These are phyloP conservation scores for Chelonus formosanus DNA, from an alignment of 2,888 invertebrate species.

Conservation along the genomic window DNA sequence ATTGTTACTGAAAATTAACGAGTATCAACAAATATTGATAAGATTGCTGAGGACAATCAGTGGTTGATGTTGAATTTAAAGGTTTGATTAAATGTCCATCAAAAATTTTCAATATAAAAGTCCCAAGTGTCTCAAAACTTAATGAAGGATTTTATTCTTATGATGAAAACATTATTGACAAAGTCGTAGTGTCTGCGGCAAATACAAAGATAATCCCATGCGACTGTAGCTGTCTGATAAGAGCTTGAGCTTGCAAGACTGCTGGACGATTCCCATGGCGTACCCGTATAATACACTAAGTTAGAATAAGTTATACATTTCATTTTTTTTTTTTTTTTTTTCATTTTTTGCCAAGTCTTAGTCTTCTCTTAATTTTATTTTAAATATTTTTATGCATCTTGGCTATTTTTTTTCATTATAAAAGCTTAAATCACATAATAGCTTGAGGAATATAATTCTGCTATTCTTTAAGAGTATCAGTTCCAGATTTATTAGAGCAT, in stretches of 20 bases:
- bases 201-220: constrained; percentile 36
- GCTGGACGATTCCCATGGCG: constrained; percentile 28
- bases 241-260: constrained; percentile 9
- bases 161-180: constrained; percentile 9
- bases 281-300: constrained; percentile 19
- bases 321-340: not conserved
- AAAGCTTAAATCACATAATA: not conserved
- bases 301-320: constrained; percentile 4
- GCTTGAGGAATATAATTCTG: no score
- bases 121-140: constrained; percentile 2
- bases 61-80: not conserved
- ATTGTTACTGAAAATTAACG: no score
- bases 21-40: no score
- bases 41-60: no score
- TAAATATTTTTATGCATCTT: no score
- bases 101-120: constrained; percentile 1
- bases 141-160: constrained; percentile 14
- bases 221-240: constrained; percentile 41
- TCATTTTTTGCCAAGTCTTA: not conserved
- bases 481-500: no score
- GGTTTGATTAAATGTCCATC: not conserved
- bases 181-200: constrained; percentile 14
- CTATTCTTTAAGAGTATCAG: no score
- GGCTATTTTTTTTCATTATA: not conserved
- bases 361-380: no score